phyloP scores from a whole-genome alignment of 2,797 vertebrate species.

The Austrolebias charrua region DNA sequence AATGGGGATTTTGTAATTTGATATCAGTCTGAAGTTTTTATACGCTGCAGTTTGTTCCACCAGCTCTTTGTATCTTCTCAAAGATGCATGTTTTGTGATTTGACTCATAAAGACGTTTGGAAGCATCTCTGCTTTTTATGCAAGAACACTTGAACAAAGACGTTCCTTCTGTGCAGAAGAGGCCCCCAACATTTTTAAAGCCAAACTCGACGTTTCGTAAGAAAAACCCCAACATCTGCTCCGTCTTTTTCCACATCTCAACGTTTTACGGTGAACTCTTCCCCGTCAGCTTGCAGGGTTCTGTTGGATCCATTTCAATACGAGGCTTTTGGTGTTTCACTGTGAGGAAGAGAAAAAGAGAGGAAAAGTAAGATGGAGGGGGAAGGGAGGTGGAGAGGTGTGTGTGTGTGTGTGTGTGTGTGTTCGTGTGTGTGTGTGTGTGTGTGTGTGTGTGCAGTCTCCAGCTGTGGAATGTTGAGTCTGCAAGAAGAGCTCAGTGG shows the following conservation, averaged over 20 bases:
- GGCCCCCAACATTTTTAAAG: constrained; percentile 43
- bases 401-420: constrained; percentile 28
- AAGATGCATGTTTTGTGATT: constrained; percentile 36
- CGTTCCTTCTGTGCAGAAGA: constrained; percentile 43
- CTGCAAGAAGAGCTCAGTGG: constrained; percentile 80
- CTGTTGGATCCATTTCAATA: constrained; percentile 58
- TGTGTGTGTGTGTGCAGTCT: constrained; percentile 58
- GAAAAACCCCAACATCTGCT: neutral
- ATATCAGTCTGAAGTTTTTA: constrained; percentile 41
- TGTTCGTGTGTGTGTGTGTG: constrained; percentile 35
- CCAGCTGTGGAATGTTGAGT: constrained; percentile 83
- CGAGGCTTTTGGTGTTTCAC: constrained; percentile 62
- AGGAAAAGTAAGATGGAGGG: constrained; percentile 52
- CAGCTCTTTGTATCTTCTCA: constrained; percentile 15
- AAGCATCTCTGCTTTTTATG: constrained; percentile 25
- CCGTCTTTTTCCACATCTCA: constrained; percentile 2
- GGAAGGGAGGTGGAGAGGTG: constrained; percentile 55
- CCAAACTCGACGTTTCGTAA: constrained; percentile 10
- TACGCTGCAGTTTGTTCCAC: constrained; percentile 35
- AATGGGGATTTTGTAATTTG: constrained; percentile 26
- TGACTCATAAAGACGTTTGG: constrained; percentile 28
- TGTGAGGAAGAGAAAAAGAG: constrained; percentile 47
- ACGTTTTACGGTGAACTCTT: constrained; percentile 34
- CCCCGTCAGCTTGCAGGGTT: constrained; percentile 46
- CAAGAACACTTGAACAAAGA: constrained; percentile 36